Conservation (phyloP, 2,888 invertebrate genomes). For the Cecidostiba fungosa region DNA sequence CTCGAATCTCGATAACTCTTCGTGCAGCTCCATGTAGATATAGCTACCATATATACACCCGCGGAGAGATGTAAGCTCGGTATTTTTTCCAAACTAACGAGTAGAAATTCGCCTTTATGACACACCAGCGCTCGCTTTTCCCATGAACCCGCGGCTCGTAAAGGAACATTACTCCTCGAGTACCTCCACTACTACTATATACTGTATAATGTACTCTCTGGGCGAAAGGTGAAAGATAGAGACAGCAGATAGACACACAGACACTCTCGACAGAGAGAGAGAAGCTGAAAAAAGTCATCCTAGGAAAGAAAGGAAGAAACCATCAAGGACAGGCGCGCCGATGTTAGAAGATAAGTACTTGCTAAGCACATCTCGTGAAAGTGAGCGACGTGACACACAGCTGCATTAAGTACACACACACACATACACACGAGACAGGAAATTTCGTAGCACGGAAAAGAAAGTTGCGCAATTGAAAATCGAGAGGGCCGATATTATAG, state of each 20-base stretch:
- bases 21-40: neutral
- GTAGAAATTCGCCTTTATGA: conserved; percentile 61
- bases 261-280: neutral
- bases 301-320: conserved; percentile 3
- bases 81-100: conserved; percentile 47
- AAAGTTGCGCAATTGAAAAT: conserved; percentile 66
- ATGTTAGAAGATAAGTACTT: conserved; percentile 22
- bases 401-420: neutral
- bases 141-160: conserved; percentile 27
- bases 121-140: conserved; percentile 38
- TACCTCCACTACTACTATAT: neutral
- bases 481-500: conserved; percentile 44
- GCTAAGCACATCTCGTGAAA: conserved; percentile 33
- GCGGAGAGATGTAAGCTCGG: neutral
- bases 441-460: conserved; percentile 60
- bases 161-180: neutral
- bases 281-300: conserved; percentile 16
- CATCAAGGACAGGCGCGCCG: conserved; percentile 1
- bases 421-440: neutral
- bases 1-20: conserved; percentile 38
- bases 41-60: neutral
- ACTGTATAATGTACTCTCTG: neutral
- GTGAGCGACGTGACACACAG: conserved; percentile 27
- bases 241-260: neutral
- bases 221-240: conserved; percentile 52